Evolutionary conservation across 2,797 vertebrate genomes (phyloP).

Genomic region (Tragelaphus eurycerus): DNA sequence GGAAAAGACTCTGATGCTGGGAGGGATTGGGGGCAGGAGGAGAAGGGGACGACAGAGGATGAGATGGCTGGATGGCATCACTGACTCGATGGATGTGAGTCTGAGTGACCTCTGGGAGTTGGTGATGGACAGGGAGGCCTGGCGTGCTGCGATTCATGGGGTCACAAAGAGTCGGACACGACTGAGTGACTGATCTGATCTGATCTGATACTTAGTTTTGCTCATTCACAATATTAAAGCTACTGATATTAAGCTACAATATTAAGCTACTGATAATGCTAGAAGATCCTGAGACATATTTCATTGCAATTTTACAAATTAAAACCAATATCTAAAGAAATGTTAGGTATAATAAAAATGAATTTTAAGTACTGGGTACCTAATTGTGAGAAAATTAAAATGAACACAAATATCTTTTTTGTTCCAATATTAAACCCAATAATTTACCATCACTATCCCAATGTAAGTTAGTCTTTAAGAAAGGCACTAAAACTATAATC

Average conservation of each 20-base stretch:
- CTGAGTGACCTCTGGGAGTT: too few relatives aligned
- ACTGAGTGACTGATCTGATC: too few relatives aligned
- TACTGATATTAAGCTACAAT: background rate
- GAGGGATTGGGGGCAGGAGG: too few relatives aligned
- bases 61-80: too few relatives aligned
- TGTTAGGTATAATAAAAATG: background rate
- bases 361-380: background rate
- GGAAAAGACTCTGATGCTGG: too few relatives aligned
- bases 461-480: background rate
- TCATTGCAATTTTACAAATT: background rate
- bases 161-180: too few relatives aligned
- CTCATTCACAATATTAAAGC: background rate
- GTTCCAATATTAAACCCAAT: background rate
- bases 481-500: conserved; percentile 31
- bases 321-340: background rate
- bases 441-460: background rate
- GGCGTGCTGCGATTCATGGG: too few relatives aligned
- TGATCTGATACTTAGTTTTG: background rate
- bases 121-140: too few relatives aligned
- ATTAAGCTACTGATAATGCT: background rate
- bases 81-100: too few relatives aligned
- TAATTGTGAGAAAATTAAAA: conserved; percentile 16
- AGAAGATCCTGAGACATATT: background rate
- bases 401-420: background rate
- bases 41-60: too few relatives aligned